Evolutionary conservation across 2,113 vertebrate genomes (phyloP).

Genomic region (Silurus glanis): DNA sequence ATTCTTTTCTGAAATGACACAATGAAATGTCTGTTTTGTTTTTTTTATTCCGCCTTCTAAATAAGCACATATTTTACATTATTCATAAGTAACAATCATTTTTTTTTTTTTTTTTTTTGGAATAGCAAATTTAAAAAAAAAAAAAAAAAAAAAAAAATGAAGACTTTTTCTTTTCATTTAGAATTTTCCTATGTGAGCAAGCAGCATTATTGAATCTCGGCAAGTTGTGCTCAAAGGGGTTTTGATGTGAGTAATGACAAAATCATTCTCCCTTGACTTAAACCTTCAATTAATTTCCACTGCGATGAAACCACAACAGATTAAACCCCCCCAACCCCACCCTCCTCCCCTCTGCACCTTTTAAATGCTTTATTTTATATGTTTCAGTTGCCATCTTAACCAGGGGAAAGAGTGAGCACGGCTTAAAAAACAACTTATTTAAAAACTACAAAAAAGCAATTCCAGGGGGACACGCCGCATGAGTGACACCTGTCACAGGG

Average conservation of each 20-base stretch:
- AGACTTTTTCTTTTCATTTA: constrained; percentile 43
- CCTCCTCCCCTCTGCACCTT: constrained; percentile 14
- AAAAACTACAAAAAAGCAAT: constrained; percentile 95
- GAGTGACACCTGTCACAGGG: constrained; percentile 99
- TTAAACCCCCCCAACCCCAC: constrained; percentile 8
- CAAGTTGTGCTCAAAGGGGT: constrained; percentile 80
- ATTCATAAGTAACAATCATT: background rate
- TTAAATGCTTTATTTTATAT: constrained; percentile 63
- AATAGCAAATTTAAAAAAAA: too few species aligned
- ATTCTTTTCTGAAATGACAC: constrained; percentile 85
- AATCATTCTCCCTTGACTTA: constrained; percentile 76
- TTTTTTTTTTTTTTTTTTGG: too few species aligned
- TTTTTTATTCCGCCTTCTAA: background rate
- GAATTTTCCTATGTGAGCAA: constrained; percentile 76
- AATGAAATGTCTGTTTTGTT: background rate
- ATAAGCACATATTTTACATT: background rate
- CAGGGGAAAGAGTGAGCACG: constrained; percentile 79
- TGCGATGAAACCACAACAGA: constrained; percentile 52
- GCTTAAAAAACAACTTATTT: constrained; percentile 97
- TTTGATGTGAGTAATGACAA: constrained; percentile 77
- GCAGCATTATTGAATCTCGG: constrained; percentile 85
- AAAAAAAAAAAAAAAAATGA: background rate
- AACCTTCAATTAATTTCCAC: constrained; percentile 86
- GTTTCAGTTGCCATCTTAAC: constrained; percentile 89
- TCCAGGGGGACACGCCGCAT: constrained; percentile 90